Conservation (phyloP, 2,888 invertebrate species). For the Ashinkailepas kermadecensis region DNA sequence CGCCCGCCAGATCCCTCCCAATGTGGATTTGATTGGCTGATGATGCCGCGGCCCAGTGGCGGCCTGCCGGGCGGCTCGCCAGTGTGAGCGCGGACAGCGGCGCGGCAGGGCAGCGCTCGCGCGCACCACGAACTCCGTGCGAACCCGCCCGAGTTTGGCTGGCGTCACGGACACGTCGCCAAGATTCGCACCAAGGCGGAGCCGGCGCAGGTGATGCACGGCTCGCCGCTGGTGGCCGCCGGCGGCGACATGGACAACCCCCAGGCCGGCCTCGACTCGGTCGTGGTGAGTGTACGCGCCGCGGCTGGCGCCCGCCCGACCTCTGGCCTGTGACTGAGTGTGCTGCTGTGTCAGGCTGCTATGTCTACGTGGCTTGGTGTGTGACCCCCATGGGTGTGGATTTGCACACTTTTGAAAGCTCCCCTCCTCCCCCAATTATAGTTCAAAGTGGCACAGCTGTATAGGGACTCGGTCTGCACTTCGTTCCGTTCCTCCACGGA, state of each 20-base stretch:
- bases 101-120: neutral
- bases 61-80: neutral
- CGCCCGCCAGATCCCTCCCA: neutral
- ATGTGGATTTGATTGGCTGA: slow-evolving; percentile 10
- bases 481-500: no score
- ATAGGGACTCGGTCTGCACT: no score
- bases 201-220: slow-evolving; percentile 1
- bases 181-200: neutral
- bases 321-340: no score
- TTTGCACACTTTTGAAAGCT: no score
- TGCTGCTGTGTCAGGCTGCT: no score
- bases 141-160: neutral
- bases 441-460: no score
- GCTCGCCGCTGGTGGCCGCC: neutral
- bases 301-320: neutral
- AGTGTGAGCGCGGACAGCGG: neutral
- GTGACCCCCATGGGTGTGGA: no score
- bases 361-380: no score
- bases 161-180: neutral
- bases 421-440: no score
- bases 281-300: neutral
- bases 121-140: neutral
- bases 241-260: neutral
- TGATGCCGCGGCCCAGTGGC: neutral
- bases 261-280: neutral